Evolutionary conservation across 2,113 vertebrate genomes (phyloP).

Genomic region (Gulo gulo): DNA sequence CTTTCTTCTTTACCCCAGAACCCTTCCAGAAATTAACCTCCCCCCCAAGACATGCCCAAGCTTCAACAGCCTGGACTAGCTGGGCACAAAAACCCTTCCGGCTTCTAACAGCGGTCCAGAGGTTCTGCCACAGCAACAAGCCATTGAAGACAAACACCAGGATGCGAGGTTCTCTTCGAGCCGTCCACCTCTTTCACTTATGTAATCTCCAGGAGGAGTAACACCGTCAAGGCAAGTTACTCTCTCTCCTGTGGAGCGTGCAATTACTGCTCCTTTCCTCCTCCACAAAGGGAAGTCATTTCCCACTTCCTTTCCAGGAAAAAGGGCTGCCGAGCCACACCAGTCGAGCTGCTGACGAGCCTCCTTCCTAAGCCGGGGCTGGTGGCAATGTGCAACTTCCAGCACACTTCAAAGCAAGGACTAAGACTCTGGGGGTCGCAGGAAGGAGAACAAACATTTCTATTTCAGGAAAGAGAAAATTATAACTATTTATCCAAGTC

Average conservation of each 20-base stretch:
- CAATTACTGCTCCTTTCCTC: background rate
- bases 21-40: background rate
- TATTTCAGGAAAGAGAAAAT: constrained; percentile 42
- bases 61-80: background rate
- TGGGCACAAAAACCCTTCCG: background rate
- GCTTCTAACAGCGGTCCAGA: background rate
- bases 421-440: background rate
- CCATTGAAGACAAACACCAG: background rate
- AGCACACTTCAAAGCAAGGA: background rate
- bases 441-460: background rate
- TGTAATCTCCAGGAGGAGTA: background rate
- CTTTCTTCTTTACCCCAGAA: background rate
- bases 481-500: background rate
- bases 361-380: background rate
- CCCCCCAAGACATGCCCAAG: background rate
- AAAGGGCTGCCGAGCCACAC: background rate
- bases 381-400: background rate
- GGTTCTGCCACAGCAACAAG: background rate
- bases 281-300: background rate
- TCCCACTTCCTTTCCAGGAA: background rate
- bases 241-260: background rate
- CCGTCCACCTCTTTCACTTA: background rate
- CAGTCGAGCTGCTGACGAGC: background rate
- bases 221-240: background rate
- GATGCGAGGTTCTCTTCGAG: background rate